Percentiles rank a stretch among this genome's conserved stretches.
phyloP scores from a whole-genome alignment of 2,113 vertebrate species.

The Prochilodus magdalenae region DNA sequence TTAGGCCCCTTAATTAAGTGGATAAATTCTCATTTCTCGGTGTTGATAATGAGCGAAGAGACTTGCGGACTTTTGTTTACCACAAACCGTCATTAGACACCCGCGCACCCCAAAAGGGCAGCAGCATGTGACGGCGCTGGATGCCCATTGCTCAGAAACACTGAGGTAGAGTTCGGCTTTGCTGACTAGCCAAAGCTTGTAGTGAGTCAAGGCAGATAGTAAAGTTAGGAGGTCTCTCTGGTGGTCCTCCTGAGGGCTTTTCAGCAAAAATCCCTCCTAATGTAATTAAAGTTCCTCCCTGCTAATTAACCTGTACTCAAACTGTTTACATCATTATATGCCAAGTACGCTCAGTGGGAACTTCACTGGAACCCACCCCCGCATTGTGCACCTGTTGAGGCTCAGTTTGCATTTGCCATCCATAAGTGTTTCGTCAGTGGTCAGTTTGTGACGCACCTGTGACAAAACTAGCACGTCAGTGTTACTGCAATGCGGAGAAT shows the following conservation, averaged over 20 bases:
- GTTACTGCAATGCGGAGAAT: too few species aligned
- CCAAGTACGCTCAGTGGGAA: not conserved
- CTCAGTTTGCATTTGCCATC: not conserved
- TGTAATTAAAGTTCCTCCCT: not conserved
- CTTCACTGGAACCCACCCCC: not conserved
- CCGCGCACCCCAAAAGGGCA: constrained; percentile 15
- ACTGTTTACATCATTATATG: not conserved
- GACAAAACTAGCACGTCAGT: too few species aligned
- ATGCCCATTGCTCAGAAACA: not conserved
- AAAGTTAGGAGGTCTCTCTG: not conserved
- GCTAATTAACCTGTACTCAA: not conserved
- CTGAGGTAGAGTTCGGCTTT: not conserved
- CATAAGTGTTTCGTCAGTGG: too few species aligned
- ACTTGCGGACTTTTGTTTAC: constrained; percentile 65
- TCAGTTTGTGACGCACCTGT: too few species aligned
- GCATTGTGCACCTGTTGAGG: not conserved
- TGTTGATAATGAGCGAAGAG: constrained; percentile 58
- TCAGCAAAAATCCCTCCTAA: not conserved
- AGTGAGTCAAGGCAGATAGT: not conserved
- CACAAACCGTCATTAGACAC: constrained; percentile 60
- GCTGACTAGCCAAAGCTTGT: not conserved
- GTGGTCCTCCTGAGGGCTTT: not conserved
- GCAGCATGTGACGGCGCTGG: constrained; percentile 11
- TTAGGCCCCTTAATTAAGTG: constrained; percentile 71
- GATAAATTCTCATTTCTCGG: constrained; percentile 59